Evolutionary conservation across 2,113 vertebrate species (phyloP).

Genomic region (Choloepus hoffmanni): DNA sequence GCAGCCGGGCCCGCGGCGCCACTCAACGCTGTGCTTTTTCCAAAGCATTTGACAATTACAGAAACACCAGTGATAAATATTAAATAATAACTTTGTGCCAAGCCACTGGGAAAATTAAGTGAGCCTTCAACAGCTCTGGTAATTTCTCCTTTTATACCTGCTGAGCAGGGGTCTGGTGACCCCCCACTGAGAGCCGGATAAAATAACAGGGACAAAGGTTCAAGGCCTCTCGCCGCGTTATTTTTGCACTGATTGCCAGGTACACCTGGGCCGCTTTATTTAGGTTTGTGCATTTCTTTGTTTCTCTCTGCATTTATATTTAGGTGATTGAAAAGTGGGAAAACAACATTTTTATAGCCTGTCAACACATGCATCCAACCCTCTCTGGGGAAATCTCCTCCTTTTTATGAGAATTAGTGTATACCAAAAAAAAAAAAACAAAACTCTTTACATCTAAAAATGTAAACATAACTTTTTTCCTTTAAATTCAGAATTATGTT

Average conservation of each 20-base stretch:
- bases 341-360: conserved; percentile 15
- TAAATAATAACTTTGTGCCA: background rate
- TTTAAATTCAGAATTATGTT: background rate
- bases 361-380: background rate
- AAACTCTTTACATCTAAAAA: background rate
- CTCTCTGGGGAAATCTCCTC: background rate
- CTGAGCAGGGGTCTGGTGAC: background rate
- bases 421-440: background rate
- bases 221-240: background rate
- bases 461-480: background rate
- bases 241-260: background rate
- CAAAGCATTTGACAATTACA: background rate
- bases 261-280: background rate
- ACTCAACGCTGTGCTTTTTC: rapidly evolving
- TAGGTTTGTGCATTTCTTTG: background rate
- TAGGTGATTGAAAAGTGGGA: conserved; percentile 10
- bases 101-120: background rate
- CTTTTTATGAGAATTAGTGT: background rate
- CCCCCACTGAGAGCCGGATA: background rate
- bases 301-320: background rate
- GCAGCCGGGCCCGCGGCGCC: background rate
- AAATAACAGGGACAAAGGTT: background rate
- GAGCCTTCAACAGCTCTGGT: background rate
- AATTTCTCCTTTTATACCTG: background rate
- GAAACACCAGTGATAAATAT: background rate